These are phyloP conservation scores for Phrynosoma platyrhinos DNA, from an alignment of 2,113 vertebrate genomes.

Conservation along the genomic window DNA sequence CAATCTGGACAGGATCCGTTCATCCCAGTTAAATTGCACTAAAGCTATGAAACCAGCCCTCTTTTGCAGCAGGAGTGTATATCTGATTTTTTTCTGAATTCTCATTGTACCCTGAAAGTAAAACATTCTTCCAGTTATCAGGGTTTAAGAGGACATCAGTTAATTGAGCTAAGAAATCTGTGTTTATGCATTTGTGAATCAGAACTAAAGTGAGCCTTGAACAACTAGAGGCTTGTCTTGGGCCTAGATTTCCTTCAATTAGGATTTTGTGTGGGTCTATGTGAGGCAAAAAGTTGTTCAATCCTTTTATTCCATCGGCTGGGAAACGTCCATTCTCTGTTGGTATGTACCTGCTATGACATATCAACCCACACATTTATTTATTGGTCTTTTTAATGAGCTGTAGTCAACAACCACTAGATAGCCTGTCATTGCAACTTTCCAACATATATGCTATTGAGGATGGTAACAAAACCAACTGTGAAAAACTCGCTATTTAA, in stretches of 20 bases:
- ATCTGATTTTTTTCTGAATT: not conserved
- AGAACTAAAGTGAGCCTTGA: not conserved
- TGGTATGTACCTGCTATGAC: not conserved
- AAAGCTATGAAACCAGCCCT: fast-evolving
- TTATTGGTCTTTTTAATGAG: not conserved
- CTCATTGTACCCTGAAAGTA: not conserved
- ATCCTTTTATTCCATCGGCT: not conserved
- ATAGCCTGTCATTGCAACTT: not conserved
- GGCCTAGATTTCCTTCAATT: not conserved
- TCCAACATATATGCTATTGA: not conserved
- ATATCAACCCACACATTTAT: not conserved
- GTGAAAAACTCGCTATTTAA: not conserved
- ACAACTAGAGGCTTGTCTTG: fast-evolving
- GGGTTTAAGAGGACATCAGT: not conserved
- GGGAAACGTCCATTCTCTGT: not conserved
- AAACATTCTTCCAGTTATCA: constrained; percentile 1
- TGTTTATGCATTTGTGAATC: not conserved
- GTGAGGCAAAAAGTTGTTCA: not conserved
- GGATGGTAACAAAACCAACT: not conserved
- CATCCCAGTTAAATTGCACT: fast-evolving
- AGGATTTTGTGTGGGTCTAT: not conserved
- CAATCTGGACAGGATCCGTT: not conserved
- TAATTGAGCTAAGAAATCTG: constrained; percentile 8
- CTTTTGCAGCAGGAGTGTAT: not conserved
- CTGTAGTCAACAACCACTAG: not conserved